These are phyloP conservation scores for Pterocles orientalis DNA, from an alignment of 2,113 vertebrate species.

Conservation along the genomic window DNA sequence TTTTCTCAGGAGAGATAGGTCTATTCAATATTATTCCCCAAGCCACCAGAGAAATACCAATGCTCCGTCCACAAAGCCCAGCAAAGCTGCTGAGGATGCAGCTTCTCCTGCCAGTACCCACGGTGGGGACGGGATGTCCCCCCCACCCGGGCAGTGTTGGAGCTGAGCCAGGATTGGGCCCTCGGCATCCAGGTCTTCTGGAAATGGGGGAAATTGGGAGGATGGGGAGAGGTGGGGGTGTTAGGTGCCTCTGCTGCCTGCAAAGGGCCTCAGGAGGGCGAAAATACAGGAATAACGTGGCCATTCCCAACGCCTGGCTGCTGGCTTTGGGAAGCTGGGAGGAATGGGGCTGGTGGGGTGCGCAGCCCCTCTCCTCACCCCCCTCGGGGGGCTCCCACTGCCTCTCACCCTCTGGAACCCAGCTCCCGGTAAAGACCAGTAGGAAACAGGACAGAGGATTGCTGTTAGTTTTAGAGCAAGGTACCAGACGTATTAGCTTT, in stretches of 20 bases:
- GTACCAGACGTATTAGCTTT: background rate
- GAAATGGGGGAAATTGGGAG: background rate
- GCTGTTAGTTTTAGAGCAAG: background rate
- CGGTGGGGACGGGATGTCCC: accelerated
- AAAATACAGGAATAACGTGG: accelerated
- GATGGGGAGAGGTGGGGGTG: background rate
- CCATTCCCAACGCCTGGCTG: background rate
- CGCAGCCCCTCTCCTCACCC: accelerated
- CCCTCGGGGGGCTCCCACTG: background rate
- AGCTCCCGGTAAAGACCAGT: background rate
- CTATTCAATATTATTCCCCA: background rate
- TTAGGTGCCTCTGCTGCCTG: background rate
- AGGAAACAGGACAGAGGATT: background rate
- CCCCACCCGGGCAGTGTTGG: accelerated
- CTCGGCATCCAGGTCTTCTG: background rate
- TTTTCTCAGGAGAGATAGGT: conserved; percentile 3
- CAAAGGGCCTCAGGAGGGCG: background rate
- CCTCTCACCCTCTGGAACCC: background rate
- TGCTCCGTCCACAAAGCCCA: background rate
- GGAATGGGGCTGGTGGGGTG: background rate
- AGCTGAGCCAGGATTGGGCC: background rate
- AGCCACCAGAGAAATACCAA: background rate
- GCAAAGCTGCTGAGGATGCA: background rate
- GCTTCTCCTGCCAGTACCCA: background rate
- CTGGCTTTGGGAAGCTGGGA: background rate